Evolutionary conservation across 2,113 vertebrate genomes (phyloP).

Genomic region (Vimba vimba): DNA sequence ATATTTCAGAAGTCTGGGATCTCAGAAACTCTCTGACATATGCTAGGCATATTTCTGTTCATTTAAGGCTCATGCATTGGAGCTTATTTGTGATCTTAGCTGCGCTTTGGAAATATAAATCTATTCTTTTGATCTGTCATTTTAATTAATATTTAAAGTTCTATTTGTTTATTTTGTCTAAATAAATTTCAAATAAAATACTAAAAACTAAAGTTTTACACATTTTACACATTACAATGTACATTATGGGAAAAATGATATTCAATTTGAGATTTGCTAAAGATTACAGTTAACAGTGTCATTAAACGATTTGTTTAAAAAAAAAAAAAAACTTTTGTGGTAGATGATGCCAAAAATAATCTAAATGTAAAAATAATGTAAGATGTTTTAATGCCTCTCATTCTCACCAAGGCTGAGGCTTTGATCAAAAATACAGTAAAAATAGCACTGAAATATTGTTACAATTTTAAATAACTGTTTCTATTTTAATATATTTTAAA

Average conservation of each 20-base stretch:
- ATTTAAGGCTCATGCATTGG: neutral
- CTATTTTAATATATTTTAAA: neutral
- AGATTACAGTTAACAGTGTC: no score
- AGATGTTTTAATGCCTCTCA: no score
- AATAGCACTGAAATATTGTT: no score
- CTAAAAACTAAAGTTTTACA: neutral
- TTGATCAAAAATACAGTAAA: no score
- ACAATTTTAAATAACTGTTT: neutral
- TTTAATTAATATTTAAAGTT: neutral
- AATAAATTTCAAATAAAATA: neutral
- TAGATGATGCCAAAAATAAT: no score
- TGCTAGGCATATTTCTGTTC: neutral
- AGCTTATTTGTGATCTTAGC: neutral
- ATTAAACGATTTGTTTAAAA: no score
- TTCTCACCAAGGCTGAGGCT: no score
- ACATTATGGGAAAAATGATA: no score
- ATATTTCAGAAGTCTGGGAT: conserved; percentile 2
- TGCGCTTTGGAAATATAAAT: neutral
- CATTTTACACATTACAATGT: no score
- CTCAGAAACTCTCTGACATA: neutral
- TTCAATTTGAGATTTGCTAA: no score
- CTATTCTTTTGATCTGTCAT: neutral
- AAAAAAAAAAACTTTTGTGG: no score
- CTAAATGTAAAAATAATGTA: no score
- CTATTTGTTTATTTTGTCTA: neutral